phyloP scores from a whole-genome alignment of 2,888 invertebrate species.

The Sepiola atlantica region DNA sequence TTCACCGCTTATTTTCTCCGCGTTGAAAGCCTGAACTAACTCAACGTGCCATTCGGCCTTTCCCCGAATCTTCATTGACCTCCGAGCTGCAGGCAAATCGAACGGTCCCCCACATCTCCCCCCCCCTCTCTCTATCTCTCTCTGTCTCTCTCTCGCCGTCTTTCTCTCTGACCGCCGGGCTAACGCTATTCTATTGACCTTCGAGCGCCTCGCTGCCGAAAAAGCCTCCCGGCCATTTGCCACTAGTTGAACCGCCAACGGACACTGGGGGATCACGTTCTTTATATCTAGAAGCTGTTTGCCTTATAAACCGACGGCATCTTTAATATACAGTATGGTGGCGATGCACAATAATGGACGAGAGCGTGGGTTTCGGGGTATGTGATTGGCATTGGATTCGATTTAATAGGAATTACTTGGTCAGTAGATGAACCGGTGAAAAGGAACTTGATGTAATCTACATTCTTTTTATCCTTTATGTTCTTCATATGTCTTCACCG shows the following conservation, averaged over 20 bases:
- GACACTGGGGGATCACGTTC: neutral
- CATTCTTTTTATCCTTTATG: neutral
- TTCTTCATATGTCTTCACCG: neutral
- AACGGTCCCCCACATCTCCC: neutral
- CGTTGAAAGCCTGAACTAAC: neutral
- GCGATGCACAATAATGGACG: neutral
- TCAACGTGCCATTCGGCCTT: slow-evolving; percentile 8
- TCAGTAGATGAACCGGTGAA: neutral
- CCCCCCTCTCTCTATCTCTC: no score
- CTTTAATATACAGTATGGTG: neutral
- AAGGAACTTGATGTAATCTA: neutral
- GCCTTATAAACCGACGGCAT: neutral
- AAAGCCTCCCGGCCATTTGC: neutral
- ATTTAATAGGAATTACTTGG: neutral
- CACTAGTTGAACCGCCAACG: slow-evolving; percentile 8
- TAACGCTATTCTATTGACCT: neutral
- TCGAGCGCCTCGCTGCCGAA: neutral
- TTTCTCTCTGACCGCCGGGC: neutral
- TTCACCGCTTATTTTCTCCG: slow-evolving; percentile 10
- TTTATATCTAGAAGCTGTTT: neutral
- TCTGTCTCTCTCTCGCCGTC: no score
- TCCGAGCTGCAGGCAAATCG: neutral
- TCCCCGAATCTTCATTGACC: slow-evolving; percentile 11
- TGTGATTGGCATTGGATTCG: neutral
- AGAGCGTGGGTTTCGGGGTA: neutral